These are phyloP conservation scores for Nineta flava DNA, from an alignment of 2,888 invertebrate species.

Conservation along the genomic window DNA sequence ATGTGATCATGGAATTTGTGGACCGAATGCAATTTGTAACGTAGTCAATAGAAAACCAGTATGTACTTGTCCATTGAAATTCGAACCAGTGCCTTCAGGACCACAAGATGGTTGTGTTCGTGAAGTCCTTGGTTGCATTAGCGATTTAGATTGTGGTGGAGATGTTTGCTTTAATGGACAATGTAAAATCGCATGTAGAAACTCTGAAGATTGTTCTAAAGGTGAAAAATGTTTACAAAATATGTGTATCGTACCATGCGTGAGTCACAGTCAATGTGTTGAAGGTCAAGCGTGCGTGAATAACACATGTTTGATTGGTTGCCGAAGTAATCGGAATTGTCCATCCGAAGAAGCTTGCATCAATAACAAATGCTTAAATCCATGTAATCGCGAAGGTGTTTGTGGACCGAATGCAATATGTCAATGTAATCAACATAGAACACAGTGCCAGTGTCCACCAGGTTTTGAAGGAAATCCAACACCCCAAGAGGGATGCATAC, in stretches of 20 bases:
- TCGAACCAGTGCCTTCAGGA: constrained; percentile 47
- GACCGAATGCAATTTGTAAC: constrained; percentile 64
- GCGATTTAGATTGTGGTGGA: constrained; percentile 61
- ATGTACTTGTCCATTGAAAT: constrained; percentile 66
- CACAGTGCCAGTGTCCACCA: constrained; percentile 63
- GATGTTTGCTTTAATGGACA: constrained; percentile 69
- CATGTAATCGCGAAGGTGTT: constrained; percentile 56
- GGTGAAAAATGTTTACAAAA: constrained; percentile 67
- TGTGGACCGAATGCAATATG: constrained; percentile 79
- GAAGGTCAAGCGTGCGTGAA: constrained; percentile 63
- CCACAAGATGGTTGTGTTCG: constrained; percentile 57
- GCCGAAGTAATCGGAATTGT: constrained; percentile 72
- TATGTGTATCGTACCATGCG: constrained; percentile 65
- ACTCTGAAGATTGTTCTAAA: constrained; percentile 57
- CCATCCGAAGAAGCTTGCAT: constrained; percentile 60
- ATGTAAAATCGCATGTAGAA: constrained; percentile 67
- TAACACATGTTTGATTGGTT: constrained; percentile 68
- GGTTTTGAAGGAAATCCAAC: constrained; percentile 79
- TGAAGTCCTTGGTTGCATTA: constrained; percentile 43
- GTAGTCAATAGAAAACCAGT: constrained; percentile 58
- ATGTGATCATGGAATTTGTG: constrained; percentile 61
- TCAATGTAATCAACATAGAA: constrained; percentile 54
- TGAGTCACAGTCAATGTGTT: constrained; percentile 66
- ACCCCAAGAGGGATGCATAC: constrained; percentile 76
- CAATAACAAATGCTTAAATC: constrained; percentile 70